Evolutionary conservation across 2,797 vertebrate species (phyloP), one percentile per base, ranked within the genome.

Genomic region (Peromyscus nudipes): DNA sequence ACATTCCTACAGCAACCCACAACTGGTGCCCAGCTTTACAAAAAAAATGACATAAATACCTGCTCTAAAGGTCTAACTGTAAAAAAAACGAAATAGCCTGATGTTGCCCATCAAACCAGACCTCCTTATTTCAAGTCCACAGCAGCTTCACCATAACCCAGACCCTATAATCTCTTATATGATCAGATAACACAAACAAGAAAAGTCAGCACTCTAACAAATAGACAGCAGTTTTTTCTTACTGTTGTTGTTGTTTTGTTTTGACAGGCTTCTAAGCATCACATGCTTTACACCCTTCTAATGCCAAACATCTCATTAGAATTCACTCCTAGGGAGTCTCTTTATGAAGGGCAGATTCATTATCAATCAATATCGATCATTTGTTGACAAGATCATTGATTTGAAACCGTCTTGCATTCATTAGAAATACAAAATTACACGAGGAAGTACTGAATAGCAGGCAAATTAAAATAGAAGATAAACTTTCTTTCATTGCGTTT

Each of bases 381-480:
- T 52, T 40, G 55, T 57, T 83, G 65, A 6, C 79, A 96, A 89
- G 60, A 62, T 81, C 94, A 95, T 75, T 95, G 75, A 69, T 81
- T 93, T 25, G 9, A 83, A 97, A 95, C 62, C 6, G 96, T 82
- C 37, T 7, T 49, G 57, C 86, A 67, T 91, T 89, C 69, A 85
- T 95, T 81, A 92, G 86, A 81, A 94, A 49, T 25, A 69, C 29
- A 92, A 86, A 95, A 94, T 92, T 95, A 19, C 55, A 0, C 88
- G 95, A 96, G 79, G 29, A 76, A 84, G 14, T 75, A 21, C 89
- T 75, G 71, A 31, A 76, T 91, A 92, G 73, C 31, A 55, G 69
- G 21, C 86, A 93, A 92, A 92, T 91, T 82, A 86, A 89, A 94
- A 90, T 60, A 27, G 19, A 76, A 83, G 93, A 91, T 23, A 90